These are phyloP conservation scores for Porites divaricata DNA, from an alignment of 92 coral and sea anemone species.

Conservation along the genomic window DNA sequence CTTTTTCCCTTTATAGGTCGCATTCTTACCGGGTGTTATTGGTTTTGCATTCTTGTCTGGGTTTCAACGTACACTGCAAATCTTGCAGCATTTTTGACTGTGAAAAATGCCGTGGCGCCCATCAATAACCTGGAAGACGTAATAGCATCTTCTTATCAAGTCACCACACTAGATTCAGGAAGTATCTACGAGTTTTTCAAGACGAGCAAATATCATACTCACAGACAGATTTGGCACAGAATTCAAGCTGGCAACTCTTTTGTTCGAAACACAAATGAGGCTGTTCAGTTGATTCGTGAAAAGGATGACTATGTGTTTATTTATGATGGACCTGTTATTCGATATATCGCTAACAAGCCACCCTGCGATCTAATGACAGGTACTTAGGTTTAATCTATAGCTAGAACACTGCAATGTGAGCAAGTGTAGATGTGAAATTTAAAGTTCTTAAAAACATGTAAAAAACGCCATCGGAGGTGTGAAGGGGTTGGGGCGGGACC, in stretches of 20 bases:
- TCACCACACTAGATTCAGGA: slow-evolving; percentile 22
- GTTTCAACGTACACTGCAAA: too few relatives aligned
- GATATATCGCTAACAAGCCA: slow-evolving; percentile 33
- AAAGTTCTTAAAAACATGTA: too few relatives aligned
- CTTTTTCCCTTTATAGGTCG: too few relatives aligned
- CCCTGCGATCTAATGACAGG: slow-evolving; percentile 71
- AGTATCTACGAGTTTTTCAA: slow-evolving; percentile 41
- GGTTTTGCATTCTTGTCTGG: too few relatives aligned
- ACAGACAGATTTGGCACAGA: slow-evolving; percentile 4
- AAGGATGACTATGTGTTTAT: slow-evolving; percentile 39
- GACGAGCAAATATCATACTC: background rate
- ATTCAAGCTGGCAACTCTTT: background rate
- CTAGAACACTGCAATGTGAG: too few relatives aligned
- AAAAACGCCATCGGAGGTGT: too few relatives aligned
- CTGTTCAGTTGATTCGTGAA: slow-evolving; percentile 46
- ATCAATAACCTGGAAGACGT: slow-evolving; percentile 49
- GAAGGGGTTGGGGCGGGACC: too few relatives aligned
- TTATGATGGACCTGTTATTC: slow-evolving; percentile 65
- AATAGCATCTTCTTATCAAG: slow-evolving; percentile 19
- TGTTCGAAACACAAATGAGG: slow-evolving; percentile 2
- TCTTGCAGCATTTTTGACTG: too few relatives aligned
- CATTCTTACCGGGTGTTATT: slow-evolving; percentile 14
- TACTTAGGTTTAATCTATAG: background rate
- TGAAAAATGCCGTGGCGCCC: background rate
- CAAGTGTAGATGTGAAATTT: too few relatives aligned